Percentiles rank a stretch among this genome's conserved stretches.
Conservation (phyloP, 2,888 invertebrate genomes). For the Oscheius sp. region DNA sequence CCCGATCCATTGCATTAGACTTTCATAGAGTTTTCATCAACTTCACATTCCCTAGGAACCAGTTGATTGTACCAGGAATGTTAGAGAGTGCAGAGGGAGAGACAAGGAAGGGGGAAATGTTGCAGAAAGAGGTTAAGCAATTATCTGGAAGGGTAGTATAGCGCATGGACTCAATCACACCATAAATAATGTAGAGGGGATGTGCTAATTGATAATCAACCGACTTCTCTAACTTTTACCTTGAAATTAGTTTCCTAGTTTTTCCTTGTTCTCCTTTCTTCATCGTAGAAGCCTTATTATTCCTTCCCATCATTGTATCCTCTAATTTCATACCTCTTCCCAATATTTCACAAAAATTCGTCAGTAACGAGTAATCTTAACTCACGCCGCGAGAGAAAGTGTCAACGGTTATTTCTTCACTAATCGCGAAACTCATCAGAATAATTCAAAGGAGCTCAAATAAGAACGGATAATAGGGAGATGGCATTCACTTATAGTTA, state of each 20-base stretch:
- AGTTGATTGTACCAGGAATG: neutral
- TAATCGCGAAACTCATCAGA: slow-evolving; percentile 12
- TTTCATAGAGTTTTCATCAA: neutral
- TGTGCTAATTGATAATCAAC: too few relatives aligned
- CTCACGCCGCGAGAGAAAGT: too few relatives aligned
- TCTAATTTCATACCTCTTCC: neutral
- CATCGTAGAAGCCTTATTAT: neutral
- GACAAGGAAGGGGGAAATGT: neutral
- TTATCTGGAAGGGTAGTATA: slow-evolving; percentile 11
- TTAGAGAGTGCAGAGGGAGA: neutral
- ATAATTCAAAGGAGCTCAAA: slow-evolving; percentile 15
- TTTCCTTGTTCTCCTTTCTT: neutral
- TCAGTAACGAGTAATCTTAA: slow-evolving; percentile 2
- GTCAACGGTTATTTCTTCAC: neutral
- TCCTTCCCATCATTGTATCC: neutral
- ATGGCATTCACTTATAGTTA: too few relatives aligned
- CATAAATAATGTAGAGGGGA: slow-evolving; percentile 6
- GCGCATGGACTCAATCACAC: slow-evolving; percentile 12
- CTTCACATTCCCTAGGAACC: neutral
- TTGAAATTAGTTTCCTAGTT: neutral
- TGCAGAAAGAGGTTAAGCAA: neutral
- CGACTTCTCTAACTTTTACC: too few relatives aligned
- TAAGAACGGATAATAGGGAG: slow-evolving; percentile 7
- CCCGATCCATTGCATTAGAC: neutral
- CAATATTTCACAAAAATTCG: slow-evolving; percentile 16